Evolutionary conservation across 1,140 invertebrate genomes (phyloP), one percentile per base, ranked within the genome.

Genomic region (Tyrophagus putrescentiae): DNA sequence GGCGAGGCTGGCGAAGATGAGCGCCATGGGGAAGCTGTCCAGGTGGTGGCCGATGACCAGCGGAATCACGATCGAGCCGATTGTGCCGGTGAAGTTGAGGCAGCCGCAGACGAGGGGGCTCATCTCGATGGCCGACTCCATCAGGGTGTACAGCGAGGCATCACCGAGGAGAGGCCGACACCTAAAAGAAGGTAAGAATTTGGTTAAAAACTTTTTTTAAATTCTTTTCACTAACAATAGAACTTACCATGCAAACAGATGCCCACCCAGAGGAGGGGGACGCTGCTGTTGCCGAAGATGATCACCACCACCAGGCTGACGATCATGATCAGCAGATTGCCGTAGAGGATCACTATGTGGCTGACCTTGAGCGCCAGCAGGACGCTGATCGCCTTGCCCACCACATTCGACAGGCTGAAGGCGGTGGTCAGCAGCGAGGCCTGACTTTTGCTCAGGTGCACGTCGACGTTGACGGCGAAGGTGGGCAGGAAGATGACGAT

Each of bases 91-190:
- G 33, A 57, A 41, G 33, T 57, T 57, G 4, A 57, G 32, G 21
- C 39, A 23, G 4, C 56, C 56, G 27, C 56, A 57, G 5, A 57
- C 29, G 11, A 57, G 16, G 18, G 56, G 16, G 44, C 31, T 57
- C 56, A 57, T 57, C 16, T 48, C n/a, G 5, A 57, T 7, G 4
- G 56, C 29, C 23, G 23, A 41, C 28, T 57, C 56, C 56, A 57
- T 57, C 31, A 57, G 29, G n/a, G 56, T 33, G 32, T 57, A 57
- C 11, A 57, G 32, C 16, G 56, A 57, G 9, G 56, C 56, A n/a
- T 41, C 27, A 41, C 39, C 44, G 21, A 41, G n/a, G 56, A 57
- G 7, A 57, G 21, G 28, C 56, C 56, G 33, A 57, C 21, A 45
- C 56, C 56, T 48, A 21, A 13, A 48, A 39, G 36, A 39, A 13